phyloP scores from a whole-genome alignment of 2,888 invertebrate species.

The Tortrix viridana region DNA sequence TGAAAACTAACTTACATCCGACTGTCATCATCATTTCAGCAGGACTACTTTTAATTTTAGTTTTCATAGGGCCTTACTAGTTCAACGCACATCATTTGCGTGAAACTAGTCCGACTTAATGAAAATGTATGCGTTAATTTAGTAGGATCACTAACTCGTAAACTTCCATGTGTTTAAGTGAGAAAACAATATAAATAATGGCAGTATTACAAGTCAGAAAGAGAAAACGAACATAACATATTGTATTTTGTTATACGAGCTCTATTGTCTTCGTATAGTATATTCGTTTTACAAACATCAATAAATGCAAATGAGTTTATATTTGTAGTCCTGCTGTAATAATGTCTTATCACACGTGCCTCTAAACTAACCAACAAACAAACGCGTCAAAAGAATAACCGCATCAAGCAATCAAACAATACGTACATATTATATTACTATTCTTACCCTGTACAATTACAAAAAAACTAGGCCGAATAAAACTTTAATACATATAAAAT shows the following conservation, averaged over 20 bases:
- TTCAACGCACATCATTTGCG: not conserved
- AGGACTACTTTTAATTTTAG: not conserved
- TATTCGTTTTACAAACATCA: not conserved
- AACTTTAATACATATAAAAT: constrained; percentile 4
- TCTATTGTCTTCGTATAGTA: no score
- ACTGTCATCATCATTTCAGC: constrained; percentile 27
- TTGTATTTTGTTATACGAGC: no score
- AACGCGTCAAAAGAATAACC: constrained; percentile 39
- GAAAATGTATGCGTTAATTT: not conserved
- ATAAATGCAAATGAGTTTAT: not conserved
- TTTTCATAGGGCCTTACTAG: not conserved
- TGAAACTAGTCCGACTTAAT: not conserved
- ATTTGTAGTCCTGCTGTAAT: constrained; percentile 4
- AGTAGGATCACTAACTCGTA: not conserved
- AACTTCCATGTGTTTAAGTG: no score
- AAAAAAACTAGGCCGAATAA: constrained; percentile 25
- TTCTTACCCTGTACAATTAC: constrained; percentile 72
- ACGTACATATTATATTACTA: constrained; percentile 50
- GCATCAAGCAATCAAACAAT: constrained; percentile 46
- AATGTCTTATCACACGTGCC: constrained; percentile 33
- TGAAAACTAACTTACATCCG: constrained; percentile 30
- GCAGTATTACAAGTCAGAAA: no score
- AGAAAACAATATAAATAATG: no score
- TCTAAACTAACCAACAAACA: constrained; percentile 33
- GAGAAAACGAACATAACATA: no score